Evolutionary conservation across 1,140 invertebrate species (phyloP).

Genomic region (Thalassaphorura encarpata): DNA sequence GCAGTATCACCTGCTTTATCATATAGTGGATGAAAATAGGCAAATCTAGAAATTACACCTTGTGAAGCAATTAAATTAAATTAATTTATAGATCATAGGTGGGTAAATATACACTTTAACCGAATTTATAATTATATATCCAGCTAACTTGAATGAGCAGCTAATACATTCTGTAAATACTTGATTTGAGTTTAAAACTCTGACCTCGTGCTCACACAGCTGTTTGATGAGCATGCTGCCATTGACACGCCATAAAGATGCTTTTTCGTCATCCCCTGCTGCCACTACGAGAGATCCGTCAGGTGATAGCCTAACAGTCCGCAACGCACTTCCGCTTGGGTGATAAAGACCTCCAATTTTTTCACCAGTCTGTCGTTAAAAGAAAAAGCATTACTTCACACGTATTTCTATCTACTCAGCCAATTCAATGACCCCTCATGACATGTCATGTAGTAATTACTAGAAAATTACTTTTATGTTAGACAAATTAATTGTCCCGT

Average conservation of each 20-base stretch:
- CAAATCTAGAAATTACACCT: too few species aligned
- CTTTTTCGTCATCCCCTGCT: slow-evolving; percentile 61
- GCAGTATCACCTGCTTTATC: too few species aligned
- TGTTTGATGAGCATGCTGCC: slow-evolving; percentile 39
- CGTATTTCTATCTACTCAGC: too few species aligned
- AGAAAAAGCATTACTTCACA: slow-evolving; percentile 6
- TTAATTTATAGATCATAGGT: too few species aligned
- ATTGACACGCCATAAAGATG: slow-evolving; percentile 53
- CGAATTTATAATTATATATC: too few species aligned
- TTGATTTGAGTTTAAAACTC: too few species aligned
- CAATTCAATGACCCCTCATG: too few species aligned
- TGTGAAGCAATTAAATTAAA: too few species aligned
- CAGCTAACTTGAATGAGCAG: too few species aligned
- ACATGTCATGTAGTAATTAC: not conserved
- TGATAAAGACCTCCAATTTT: slow-evolving; percentile 40
- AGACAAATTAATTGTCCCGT: slow-evolving; percentile 60
- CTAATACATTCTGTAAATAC: too few species aligned
- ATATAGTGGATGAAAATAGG: too few species aligned
- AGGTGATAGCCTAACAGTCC: slow-evolving; percentile 55
- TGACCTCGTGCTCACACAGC: not conserved
- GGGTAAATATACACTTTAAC: too few species aligned
- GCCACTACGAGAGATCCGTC: slow-evolving; percentile 45
- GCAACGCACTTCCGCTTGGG: slow-evolving; percentile 39
- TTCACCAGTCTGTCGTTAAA: slow-evolving; percentile 36
- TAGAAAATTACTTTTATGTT: slow-evolving; percentile 41